Base-by-base conservation (phyloP, 2,888 invertebrate species). In the Doris montereyensis region DNA sequence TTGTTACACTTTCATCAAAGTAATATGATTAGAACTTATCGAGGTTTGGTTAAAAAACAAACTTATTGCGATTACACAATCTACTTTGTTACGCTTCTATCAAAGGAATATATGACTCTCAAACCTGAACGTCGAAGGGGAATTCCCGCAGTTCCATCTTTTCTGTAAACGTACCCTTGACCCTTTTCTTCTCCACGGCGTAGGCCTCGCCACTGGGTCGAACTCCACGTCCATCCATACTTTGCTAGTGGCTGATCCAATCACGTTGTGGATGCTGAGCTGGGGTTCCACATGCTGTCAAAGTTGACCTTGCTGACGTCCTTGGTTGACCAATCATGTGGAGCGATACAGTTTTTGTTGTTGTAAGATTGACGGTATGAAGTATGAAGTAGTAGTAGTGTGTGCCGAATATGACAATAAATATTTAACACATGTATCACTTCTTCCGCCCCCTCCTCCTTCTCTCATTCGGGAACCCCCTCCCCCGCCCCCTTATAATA, bases 81-180 rank as follows among this genome's bases (percentile, higher is more conserved):
- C n/a, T n/a, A n/a, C n/a, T n/a, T n/a, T n/a, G n/a, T n/a, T n/a
- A n/a, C n/a, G n/a, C n/a, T n/a, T n/a, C n/a, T n/a, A n/a, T n/a
- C n/a, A n/a, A n/a, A n/a, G n/a, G n/a, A n/a, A n/a, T n/a, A n/a
- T n/a, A n/a, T n/a, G n/a, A n/a, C n/a, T n/a, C n/a, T n/a, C n/a
- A 13, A 83, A 90, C 90, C 88, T 90, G 90, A 28, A 90, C 84
- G 83, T 91, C 91, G 84, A 91, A 90, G 1, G 90, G 90, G 81
- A 90, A 91, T 65, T 90, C 86, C 58, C 85, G 83, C 2, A 91
- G 85, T 76, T 91, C 91, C 62, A 91, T 81, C 75, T 85, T 87
- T 78, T 90, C 90, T 17, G 87, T 82, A 79, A 90, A 91, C 5
- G 82, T 80, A 8, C 89, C 90, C 76, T 86, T 88, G 0, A 89